These are phyloP conservation scores for Cydia splendana DNA, from an alignment of 1,140 invertebrate species.

Conservation along the genomic window DNA sequence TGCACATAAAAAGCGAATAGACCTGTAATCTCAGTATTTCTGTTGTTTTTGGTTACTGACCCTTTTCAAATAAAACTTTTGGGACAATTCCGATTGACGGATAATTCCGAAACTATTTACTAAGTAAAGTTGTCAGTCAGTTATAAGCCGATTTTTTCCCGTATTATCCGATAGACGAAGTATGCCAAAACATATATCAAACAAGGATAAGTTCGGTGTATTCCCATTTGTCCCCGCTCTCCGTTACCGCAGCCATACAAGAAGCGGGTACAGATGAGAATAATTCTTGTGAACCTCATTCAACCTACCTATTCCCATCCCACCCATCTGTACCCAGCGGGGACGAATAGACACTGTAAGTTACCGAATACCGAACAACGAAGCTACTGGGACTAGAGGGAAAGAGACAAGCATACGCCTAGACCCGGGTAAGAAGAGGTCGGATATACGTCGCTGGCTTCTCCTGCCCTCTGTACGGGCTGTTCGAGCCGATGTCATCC, in stretches of 20 bases:
- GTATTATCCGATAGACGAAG: not conserved
- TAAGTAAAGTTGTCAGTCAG: not conserved
- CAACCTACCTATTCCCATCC: too few relatives aligned
- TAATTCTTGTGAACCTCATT: too few relatives aligned
- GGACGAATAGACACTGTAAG: not conserved
- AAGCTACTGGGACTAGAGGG: constrained; percentile 10
- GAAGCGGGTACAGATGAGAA: too few relatives aligned
- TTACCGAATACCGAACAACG: constrained; percentile 2
- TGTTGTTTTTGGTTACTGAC: not conserved
- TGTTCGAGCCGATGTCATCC: constrained; percentile 44
- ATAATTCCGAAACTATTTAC: not conserved
- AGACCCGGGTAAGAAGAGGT: constrained; percentile 32
- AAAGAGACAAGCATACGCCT: constrained; percentile 1
- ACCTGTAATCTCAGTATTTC: constrained; percentile 10
- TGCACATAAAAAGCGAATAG: too few relatives aligned
- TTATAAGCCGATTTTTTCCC: not conserved
- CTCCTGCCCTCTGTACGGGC: constrained; percentile 61
- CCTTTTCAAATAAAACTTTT: not conserved
- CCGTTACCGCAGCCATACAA: too few relatives aligned
- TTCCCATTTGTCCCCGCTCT: too few relatives aligned
- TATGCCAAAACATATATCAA: not conserved
- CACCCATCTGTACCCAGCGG: too few relatives aligned
- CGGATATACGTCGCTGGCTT: constrained; percentile 34
- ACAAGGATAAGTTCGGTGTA: too few relatives aligned
- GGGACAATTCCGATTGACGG: not conserved